Evolutionary conservation across 2,113 vertebrate genomes (phyloP).

Genomic region (Ceuthmochares aereus): DNA sequence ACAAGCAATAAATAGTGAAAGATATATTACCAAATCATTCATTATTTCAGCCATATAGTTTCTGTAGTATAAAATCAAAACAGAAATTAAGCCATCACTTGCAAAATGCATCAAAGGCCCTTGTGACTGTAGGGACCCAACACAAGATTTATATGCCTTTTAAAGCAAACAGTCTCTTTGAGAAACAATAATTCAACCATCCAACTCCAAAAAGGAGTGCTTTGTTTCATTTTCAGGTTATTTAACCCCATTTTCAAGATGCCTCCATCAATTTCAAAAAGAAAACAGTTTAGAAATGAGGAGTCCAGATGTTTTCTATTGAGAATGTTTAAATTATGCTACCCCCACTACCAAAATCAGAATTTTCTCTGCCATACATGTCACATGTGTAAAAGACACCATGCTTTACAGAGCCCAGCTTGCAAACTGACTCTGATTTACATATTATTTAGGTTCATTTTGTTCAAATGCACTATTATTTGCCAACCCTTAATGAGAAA

Average conservation of each 20-base stretch:
- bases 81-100: constrained; percentile 36
- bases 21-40: constrained; percentile 10
- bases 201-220: constrained; percentile 22
- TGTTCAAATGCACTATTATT: background rate
- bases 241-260: constrained; percentile 23
- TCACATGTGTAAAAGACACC: background rate
- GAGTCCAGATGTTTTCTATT: background rate
- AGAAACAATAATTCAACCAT: background rate
- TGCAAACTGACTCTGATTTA: background rate
- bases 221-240: constrained; percentile 29
- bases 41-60: constrained; percentile 41
- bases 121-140: background rate
- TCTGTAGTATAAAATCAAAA: constrained; percentile 47
- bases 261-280: background rate
- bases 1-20: constrained; percentile 29
- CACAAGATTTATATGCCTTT: constrained; percentile 14
- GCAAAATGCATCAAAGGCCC: constrained; percentile 35
- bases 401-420: background rate
- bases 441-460: background rate
- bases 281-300: constrained; percentile 11
- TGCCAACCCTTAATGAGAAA: background rate
- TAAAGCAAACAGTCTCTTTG: constrained; percentile 19
- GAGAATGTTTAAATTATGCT: background rate
- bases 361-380: background rate
- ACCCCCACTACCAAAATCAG: background rate